Conservation (phyloP, 2,797 vertebrate species). For the Zalophus californianus region DNA sequence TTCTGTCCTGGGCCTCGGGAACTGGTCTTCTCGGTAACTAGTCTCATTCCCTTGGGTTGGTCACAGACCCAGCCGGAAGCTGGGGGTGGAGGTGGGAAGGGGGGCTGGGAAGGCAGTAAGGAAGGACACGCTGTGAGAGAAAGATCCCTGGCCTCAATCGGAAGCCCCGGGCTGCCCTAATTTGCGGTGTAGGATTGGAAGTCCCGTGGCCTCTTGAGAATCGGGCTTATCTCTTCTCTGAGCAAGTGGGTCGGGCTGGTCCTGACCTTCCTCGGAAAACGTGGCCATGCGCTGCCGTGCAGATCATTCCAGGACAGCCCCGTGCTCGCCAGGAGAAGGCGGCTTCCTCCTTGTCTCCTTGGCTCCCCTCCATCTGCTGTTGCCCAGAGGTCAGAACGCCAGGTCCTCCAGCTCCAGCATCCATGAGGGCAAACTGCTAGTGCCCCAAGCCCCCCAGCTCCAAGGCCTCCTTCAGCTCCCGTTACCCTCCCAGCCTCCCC, state of each 20-base stretch:
- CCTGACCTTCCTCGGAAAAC: background rate
- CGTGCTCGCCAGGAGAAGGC: background rate
- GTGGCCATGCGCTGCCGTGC: accelerated
- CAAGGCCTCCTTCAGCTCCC: background rate
- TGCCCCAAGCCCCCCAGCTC: background rate
- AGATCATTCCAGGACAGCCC: background rate
- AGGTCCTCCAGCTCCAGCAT: background rate
- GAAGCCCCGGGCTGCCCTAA: background rate
- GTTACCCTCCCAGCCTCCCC: accelerated
- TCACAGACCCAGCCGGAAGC: background rate
- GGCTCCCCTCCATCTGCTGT: background rate
- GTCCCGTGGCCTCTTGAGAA: background rate
- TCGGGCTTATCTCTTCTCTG: background rate
- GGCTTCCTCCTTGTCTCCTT: accelerated
- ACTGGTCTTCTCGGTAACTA: background rate
- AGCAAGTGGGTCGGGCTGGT: background rate
- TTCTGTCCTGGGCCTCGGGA: background rate
- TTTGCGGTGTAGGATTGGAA: background rate
- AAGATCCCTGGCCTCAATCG: background rate
- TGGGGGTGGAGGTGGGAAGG: background rate
- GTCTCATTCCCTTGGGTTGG: background rate
- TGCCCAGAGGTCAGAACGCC: background rate
- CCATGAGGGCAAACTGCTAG: background rate
- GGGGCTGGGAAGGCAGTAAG: background rate
- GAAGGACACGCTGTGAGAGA: background rate